phyloP scores from a whole-genome alignment of 2,888 invertebrate species.

The Netelia inedita region DNA sequence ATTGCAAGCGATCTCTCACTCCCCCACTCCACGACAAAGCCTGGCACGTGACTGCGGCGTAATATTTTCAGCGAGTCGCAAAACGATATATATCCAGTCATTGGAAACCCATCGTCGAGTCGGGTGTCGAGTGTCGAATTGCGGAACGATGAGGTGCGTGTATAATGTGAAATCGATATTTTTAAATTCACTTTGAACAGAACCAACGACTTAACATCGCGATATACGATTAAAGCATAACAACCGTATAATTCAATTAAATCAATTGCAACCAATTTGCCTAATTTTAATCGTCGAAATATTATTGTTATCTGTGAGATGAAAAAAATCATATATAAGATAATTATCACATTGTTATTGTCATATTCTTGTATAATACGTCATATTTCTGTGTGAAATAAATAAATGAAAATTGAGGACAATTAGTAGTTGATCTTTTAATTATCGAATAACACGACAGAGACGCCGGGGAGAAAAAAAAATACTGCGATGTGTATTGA shows the following conservation, averaged over 20 bases:
- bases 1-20: not conserved
- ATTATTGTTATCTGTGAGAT: no score
- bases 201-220: not conserved
- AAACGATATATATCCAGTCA: conserved; percentile 37
- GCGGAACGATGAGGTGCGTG: conserved; percentile 51
- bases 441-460: no score
- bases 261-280: not conserved
- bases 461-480: no score
- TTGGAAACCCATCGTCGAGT: conserved; percentile 51
- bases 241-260: not conserved
- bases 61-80: conserved; percentile 27
- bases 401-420: no score
- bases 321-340: no score
- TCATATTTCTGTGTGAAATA: no score
- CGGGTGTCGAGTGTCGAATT: conserved; percentile 46
- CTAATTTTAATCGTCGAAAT: no score
- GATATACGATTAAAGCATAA: not conserved
- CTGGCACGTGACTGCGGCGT: conserved; percentile 15
- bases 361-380: no score
- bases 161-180: not conserved
- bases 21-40: conserved; percentile 9
- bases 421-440: no score
- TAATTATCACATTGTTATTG: no score
- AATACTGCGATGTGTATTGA: no score
- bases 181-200: not conserved